Evolutionary conservation across 2,797 vertebrate species (phyloP).

Genomic region (Oreortyx pictus): DNA sequence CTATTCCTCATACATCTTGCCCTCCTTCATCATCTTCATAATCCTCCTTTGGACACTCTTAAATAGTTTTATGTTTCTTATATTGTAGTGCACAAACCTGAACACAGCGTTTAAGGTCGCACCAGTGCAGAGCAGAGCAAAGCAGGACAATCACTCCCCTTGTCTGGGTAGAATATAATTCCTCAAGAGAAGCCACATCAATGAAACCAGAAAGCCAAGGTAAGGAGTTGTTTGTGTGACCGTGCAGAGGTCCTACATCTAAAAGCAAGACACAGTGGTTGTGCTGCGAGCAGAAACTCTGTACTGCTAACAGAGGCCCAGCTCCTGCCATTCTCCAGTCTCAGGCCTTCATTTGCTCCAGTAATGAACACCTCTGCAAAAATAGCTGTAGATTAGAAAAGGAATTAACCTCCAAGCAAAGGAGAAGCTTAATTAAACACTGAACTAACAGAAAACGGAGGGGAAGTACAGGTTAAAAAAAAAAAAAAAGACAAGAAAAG

Average conservation of each 20-base stretch:
- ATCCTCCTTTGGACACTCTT: too few species aligned
- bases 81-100: too few species aligned
- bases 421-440: conserved; percentile 36
- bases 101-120: too few species aligned
- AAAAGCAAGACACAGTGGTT: rapidly evolving
- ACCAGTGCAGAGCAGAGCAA: too few species aligned
- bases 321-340: conserved; percentile 20
- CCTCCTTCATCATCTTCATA: too few species aligned
- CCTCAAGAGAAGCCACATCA: neutral
- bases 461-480: neutral
- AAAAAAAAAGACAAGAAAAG: neutral
- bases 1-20: too few species aligned
- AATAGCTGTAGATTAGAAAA: conserved; percentile 48
- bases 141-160: too few species aligned
- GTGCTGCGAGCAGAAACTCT: neutral
- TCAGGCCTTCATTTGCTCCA: neutral
- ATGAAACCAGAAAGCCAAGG: neutral
- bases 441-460: conserved; percentile 1
- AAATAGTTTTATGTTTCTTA: too few species aligned
- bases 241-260: neutral
- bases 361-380: conserved; percentile 51
- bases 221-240: neutral
- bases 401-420: conserved; percentile 54
- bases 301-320: neutral
- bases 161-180: neutral